Percentiles rank a stretch among this genome's conserved stretches.
phyloP scores from a whole-genome alignment of 2,797 vertebrate genomes.

The Ctenopoma kingsleyae region DNA sequence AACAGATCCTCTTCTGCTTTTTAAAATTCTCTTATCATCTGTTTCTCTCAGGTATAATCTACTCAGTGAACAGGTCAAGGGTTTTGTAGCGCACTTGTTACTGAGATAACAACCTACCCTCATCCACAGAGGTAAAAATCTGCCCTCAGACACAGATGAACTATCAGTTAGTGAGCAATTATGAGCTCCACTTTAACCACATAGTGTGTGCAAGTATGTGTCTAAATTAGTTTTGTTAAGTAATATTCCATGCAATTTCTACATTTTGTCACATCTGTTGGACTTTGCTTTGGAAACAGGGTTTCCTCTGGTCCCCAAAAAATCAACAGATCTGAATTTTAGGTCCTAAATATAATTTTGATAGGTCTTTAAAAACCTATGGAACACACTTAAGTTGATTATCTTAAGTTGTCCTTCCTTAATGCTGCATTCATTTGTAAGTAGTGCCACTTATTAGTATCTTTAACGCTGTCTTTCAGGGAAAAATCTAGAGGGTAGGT shows the following conservation, averaged over 20 bases:
- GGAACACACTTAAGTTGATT: too few species aligned
- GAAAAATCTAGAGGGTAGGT: too few species aligned
- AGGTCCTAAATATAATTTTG: too few species aligned
- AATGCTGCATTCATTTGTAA: too few species aligned
- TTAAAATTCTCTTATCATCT: background rate
- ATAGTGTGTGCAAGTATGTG: conserved; percentile 7
- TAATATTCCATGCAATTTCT: background rate
- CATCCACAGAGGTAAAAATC: conserved; percentile 37
- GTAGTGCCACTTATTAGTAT: too few species aligned
- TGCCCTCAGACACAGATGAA: conserved; percentile 38
- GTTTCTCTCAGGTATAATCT: conserved; percentile 36
- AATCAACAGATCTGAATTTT: too few species aligned
- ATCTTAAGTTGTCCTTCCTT: too few species aligned
- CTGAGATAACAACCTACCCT: conserved; percentile 41
- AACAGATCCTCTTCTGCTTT: background rate
- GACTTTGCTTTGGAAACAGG: background rate
- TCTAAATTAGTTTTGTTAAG: background rate
- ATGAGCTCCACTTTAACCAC: conserved; percentile 23
- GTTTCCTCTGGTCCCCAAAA: too few species aligned
- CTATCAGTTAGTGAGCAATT: conserved; percentile 41
- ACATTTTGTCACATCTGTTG: background rate
- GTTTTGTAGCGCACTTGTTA: conserved; percentile 32
- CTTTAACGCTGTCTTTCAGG: too few species aligned
- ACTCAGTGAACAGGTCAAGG: conserved; percentile 44
- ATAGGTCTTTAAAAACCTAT: too few species aligned